phyloP scores from a whole-genome alignment of 1,140 invertebrate species.

The Maniola jurtina region DNA sequence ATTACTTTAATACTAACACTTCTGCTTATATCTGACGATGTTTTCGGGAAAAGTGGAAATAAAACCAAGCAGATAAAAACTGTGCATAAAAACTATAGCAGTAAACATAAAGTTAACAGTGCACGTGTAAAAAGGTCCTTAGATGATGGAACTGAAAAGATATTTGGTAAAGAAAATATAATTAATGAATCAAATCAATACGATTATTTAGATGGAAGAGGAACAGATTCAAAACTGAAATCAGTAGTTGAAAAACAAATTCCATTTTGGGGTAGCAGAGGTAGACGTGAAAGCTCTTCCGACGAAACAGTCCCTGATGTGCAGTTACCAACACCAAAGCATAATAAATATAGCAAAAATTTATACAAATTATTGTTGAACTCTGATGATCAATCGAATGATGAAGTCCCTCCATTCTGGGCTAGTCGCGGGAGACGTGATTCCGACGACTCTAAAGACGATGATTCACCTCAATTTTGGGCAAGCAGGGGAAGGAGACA shows the following conservation, averaged over 20 bases:
- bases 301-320: conserved; percentile 38
- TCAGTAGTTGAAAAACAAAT: conserved; percentile 37
- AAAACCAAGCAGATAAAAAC: conserved; percentile 45
- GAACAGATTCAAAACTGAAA: conserved; percentile 19
- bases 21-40: conserved; percentile 46
- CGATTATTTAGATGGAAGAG: conserved; percentile 10
- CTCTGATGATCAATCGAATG: conserved; percentile 36
- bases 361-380: conserved; percentile 15
- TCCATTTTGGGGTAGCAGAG: conserved; percentile 64
- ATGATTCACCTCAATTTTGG: conserved; percentile 35
- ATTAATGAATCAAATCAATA: conserved; percentile 4
- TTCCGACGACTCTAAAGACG: conserved; percentile 34
- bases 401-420: conserved; percentile 56
- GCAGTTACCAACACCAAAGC: conserved; percentile 29
- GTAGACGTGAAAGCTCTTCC: conserved; percentile 50
- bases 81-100: conserved; percentile 33
- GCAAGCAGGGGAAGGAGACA: conserved; percentile 35
- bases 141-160: conserved; percentile 32
- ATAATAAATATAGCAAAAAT: conserved; percentile 29
- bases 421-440: conserved; percentile 43
- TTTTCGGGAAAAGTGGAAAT: conserved; percentile 49
- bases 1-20: conserved; percentile 40
- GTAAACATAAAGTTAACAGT: conserved; percentile 37
- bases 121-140: conserved; percentile 51
- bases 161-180: conserved; percentile 17